Evolutionary conservation across 35 echinoderm and acorn worm genomes (phyloP).

Genomic region (Apostichopus japonicus): DNA sequence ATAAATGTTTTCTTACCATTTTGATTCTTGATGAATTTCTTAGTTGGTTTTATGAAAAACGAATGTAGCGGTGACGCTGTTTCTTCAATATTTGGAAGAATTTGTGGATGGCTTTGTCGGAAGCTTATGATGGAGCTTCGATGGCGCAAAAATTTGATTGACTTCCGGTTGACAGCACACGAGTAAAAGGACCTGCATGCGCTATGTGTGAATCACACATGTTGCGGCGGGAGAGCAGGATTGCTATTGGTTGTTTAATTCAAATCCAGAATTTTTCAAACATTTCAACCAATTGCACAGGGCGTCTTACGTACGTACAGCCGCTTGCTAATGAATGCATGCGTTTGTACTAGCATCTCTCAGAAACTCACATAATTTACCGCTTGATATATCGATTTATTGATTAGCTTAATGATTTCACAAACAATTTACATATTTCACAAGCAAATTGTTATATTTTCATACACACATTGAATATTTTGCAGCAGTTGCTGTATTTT

Average conservation of each 20-base stretch:
- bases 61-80: neutral
- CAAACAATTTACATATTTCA: no score
- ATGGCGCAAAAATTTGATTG: constrained; percentile 11
- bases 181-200: neutral
- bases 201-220: neutral
- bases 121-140: constrained; percentile 2
- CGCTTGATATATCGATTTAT: no score
- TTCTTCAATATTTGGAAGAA: constrained; percentile 15
- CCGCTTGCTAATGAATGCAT: no score
- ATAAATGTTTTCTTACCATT: neutral
- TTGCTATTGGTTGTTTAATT: neutral
- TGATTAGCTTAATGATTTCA: no score
- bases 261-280: neutral
- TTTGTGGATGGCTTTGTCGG: neutral
- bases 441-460: no score
- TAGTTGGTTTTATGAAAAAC: neutral
- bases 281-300: neutral
- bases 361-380: no score
- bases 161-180: neutral
- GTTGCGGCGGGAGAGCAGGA: neutral
- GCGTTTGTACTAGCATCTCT: no score
- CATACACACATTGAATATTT: no score
- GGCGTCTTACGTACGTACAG: no score
- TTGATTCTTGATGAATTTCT: neutral
- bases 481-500: no score